phyloP scores from a whole-genome alignment of 2,888 invertebrate genomes.

The Theodoxus fluviatilis region DNA sequence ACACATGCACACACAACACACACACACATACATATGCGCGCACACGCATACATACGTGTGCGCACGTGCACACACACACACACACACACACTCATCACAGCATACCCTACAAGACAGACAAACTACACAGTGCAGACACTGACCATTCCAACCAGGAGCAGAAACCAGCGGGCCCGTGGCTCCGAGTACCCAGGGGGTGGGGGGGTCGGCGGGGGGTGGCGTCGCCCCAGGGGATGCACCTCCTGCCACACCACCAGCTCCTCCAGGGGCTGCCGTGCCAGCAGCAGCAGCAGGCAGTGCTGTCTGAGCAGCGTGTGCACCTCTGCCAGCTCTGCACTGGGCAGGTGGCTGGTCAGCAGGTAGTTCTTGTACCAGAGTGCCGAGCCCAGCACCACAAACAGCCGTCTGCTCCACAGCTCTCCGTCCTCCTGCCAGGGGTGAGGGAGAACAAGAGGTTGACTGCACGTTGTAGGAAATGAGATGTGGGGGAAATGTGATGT shows the following conservation, averaged over 20 bases:
- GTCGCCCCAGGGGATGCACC: slow-evolving; percentile 59
- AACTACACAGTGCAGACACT: slow-evolving; percentile 29
- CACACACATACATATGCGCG: not conserved
- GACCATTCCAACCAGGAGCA: slow-evolving; percentile 62
- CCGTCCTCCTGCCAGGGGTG: slow-evolving; percentile 41
- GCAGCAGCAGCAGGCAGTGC: slow-evolving; percentile 75
- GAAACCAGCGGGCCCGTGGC: slow-evolving; percentile 56
- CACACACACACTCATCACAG: not conserved
- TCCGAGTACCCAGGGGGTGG: slow-evolving; percentile 52
- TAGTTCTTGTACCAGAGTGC: slow-evolving; percentile 70
- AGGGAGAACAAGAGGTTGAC: not conserved
- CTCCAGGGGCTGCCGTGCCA: slow-evolving; percentile 47
- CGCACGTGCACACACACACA: not conserved
- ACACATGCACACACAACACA: not conserved
- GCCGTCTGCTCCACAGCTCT: slow-evolving; percentile 72
- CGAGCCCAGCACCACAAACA: slow-evolving; percentile 74
- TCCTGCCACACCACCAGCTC: slow-evolving; percentile 64
- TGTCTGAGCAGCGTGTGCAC: slow-evolving; percentile 79
- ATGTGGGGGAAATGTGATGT: too few relatives aligned
- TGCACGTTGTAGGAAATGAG: too few relatives aligned
- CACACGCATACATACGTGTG: not conserved
- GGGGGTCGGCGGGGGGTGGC: too few relatives aligned
- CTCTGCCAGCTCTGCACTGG: slow-evolving; percentile 77
- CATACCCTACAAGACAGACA: not conserved
- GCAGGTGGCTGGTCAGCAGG: slow-evolving; percentile 80